Conservation (phyloP, 2,888 invertebrate species). For the Polymixis lichenea region DNA sequence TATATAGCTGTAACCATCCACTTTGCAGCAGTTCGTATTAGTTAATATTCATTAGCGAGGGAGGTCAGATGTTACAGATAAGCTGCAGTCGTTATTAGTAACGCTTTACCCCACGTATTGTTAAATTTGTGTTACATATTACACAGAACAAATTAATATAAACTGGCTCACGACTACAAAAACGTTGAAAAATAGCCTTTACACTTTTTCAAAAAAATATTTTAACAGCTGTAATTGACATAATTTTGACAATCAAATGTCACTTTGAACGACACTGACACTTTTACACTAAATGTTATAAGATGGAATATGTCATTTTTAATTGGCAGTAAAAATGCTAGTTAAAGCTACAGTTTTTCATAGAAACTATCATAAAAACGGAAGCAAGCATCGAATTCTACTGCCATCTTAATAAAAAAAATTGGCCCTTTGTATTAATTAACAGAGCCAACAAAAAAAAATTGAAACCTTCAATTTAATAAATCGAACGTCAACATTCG, state of each 20-base stretch:
- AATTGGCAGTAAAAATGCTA: slow-evolving; percentile 32
- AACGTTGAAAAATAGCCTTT: not conserved
- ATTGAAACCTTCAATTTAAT: slow-evolving; percentile 64
- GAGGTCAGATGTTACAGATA: slow-evolving; percentile 85
- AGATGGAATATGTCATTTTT: slow-evolving; percentile 43
- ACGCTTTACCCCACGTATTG: slow-evolving; percentile 59
- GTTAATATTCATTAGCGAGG: slow-evolving; percentile 89
- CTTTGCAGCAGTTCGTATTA: slow-evolving; percentile 82
- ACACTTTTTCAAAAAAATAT: not conserved
- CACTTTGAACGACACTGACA: slow-evolving; percentile 23
- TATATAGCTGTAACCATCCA: slow-evolving; percentile 73
- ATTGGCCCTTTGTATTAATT: slow-evolving; percentile 57
- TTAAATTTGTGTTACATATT: slow-evolving; percentile 52
- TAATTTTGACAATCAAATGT: slow-evolving; percentile 37
- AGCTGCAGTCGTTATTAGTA: slow-evolving; percentile 67
- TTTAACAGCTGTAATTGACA: slow-evolving; percentile 27
- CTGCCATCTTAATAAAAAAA: slow-evolving; percentile 27
- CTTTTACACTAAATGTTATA: slow-evolving; percentile 39
- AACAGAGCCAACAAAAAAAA: slow-evolving; percentile 39
- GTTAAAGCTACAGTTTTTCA: not conserved
- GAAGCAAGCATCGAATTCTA: slow-evolving; percentile 23
- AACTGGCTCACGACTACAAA: not conserved
- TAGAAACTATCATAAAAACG: slow-evolving; percentile 14
- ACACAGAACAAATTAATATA: slow-evolving; percentile 42
- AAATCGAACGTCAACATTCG: slow-evolving; percentile 78